Percentiles rank a stretch among this genome's conserved stretches.
Conservation (phyloP, 2,888 invertebrate genomes). For the Sesia bembeciformis region DNA sequence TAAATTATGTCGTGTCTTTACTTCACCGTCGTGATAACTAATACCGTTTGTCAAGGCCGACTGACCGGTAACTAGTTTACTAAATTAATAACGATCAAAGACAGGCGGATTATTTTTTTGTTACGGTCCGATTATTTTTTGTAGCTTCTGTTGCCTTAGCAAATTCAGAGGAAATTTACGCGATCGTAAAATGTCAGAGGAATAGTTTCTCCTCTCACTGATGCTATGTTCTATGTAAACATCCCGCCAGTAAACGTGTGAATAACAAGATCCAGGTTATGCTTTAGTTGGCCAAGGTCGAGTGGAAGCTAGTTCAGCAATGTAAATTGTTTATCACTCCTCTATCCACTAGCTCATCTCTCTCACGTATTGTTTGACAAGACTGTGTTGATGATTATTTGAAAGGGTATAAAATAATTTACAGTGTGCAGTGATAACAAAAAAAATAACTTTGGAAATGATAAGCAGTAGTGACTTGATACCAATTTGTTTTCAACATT, state of each 20-base stretch:
- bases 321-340: constrained; percentile 1
- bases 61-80: constrained; percentile 15
- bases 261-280: constrained; percentile 41
- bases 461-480: too few relatives aligned
- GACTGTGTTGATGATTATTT: too few relatives aligned
- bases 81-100: not conserved
- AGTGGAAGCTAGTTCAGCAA: constrained; percentile 20
- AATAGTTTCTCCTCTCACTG: constrained; percentile 11
- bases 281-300: constrained; percentile 52
- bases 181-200: not conserved
- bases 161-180: not conserved
- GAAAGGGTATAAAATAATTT: too few relatives aligned
- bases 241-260: constrained; percentile 25
- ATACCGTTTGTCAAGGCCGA: constrained; percentile 18
- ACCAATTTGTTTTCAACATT: too few relatives aligned
- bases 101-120: too few relatives aligned
- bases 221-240: constrained; percentile 40
- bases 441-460: too few relatives aligned
- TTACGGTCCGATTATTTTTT: too few relatives aligned
- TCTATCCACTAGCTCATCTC: not conserved
- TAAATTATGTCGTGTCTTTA: constrained; percentile 12
- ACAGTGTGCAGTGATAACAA: too few relatives aligned
- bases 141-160: not conserved
- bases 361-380: not conserved
- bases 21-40: constrained; percentile 18